Percentiles rank a stretch among this genome's conserved stretches.
Conservation (phyloP, 1,140 invertebrate genomes). For the Cephus cinctus region DNA sequence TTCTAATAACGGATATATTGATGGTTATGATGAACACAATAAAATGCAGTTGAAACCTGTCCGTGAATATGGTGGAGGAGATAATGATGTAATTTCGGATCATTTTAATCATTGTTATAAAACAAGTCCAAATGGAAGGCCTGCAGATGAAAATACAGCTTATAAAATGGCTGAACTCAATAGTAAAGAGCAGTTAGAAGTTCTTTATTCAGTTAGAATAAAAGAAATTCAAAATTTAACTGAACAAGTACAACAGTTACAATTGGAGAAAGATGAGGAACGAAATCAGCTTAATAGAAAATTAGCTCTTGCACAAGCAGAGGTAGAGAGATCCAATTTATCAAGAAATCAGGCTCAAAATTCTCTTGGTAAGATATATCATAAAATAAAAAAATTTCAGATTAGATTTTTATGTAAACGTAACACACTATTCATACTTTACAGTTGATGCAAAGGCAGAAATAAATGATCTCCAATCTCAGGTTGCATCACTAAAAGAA, state of each 20-base stretch:
- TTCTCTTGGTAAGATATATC: slow-evolving; percentile 31
- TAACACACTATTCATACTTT: too few relatives aligned
- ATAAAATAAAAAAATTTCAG: slow-evolving; percentile 4
- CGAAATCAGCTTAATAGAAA: slow-evolving; percentile 31
- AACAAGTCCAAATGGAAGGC: slow-evolving; percentile 36
- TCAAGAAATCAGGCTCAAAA: slow-evolving; percentile 40
- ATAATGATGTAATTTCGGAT: slow-evolving; percentile 32
- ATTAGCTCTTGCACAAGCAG: slow-evolving; percentile 35
- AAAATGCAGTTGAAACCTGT: slow-evolving; percentile 27
- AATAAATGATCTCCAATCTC: slow-evolving; percentile 36
- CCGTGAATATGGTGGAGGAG: slow-evolving; percentile 29
- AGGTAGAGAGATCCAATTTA: slow-evolving; percentile 35
- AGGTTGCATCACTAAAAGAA: slow-evolving; percentile 36
- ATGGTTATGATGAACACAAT: slow-evolving; percentile 36
- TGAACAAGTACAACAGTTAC: slow-evolving; percentile 35
- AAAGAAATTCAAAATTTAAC: slow-evolving; percentile 37
- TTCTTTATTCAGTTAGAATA: slow-evolving; percentile 38
- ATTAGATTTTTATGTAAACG: too few relatives aligned
- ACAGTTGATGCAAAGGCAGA: slow-evolving; percentile 45
- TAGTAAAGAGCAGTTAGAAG: slow-evolving; percentile 43
- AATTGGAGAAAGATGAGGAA: slow-evolving; percentile 33
- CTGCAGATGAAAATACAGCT: slow-evolving; percentile 24
- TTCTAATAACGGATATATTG: slow-evolving; percentile 40
- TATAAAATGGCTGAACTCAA: slow-evolving; percentile 41
- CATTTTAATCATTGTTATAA: slow-evolving; percentile 39